A percentile compares a stretch with the other conserved stretches of the same genome.
Conservation (phyloP, 2,888 invertebrate species). For the Lasius fuliginosus region DNA sequence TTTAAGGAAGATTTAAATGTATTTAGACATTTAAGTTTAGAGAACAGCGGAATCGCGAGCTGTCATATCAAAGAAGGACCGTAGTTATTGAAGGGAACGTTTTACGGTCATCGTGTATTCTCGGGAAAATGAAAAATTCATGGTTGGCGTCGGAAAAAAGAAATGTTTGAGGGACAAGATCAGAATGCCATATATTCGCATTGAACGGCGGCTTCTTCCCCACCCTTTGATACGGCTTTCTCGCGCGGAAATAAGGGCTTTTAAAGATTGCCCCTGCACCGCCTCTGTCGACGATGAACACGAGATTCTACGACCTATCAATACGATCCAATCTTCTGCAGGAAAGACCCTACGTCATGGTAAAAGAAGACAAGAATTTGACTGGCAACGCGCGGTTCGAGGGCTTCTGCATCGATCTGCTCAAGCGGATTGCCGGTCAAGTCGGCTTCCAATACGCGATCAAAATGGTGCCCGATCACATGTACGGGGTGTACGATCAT, state of each 20-base stretch:
- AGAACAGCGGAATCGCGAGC: not conserved
- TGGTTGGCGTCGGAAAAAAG: slow-evolving; percentile 21
- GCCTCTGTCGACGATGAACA: slow-evolving; percentile 13
- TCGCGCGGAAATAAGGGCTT: slow-evolving; percentile 35
- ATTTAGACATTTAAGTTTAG: not conserved
- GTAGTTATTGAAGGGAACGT: not conserved
- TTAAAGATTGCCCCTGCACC: slow-evolving; percentile 33
- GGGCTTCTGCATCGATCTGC: slow-evolving; percentile 96
- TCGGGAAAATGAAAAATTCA: slow-evolving; percentile 57
- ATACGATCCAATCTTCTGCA: slow-evolving; percentile 82
- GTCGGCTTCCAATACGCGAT: slow-evolving; percentile 96
- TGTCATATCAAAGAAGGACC: slow-evolving; percentile 22
- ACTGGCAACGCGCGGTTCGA: slow-evolving; percentile 96
- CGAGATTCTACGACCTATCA: slow-evolving; percentile 52
- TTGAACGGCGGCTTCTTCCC: slow-evolving; percentile 5
- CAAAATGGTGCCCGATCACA: slow-evolving; percentile 94
- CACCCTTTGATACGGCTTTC: slow-evolving; percentile 12
- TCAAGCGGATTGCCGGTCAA: slow-evolving; percentile 93
- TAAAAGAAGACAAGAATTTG: slow-evolving; percentile 93
- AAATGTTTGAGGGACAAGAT: slow-evolving; percentile 44
- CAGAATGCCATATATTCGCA: slow-evolving; percentile 31
- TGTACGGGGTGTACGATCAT: slow-evolving; percentile 96
- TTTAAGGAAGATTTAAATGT: not conserved
- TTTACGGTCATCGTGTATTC: slow-evolving; percentile 14
- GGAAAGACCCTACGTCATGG: slow-evolving; percentile 97